Percentiles rank a stretch among this genome's conserved stretches.
phyloP scores from a whole-genome alignment of 2,797 vertebrate species.

The Poliocrania exsul region DNA sequence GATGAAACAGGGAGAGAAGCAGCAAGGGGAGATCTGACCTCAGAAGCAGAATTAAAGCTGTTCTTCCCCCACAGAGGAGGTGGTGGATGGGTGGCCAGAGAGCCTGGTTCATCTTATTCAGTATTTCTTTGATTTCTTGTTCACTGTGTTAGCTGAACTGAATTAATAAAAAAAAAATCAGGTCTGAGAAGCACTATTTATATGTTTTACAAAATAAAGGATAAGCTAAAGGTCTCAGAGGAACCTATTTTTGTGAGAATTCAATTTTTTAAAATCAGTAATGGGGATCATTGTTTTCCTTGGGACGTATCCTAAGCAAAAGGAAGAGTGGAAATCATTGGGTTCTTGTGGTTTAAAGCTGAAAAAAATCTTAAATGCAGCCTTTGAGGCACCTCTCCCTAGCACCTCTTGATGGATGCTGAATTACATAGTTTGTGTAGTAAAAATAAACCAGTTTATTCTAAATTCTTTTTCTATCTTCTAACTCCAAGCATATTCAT shows the following conservation, averaged over 20 bases:
- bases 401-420: neutral
- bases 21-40: neutral
- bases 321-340: neutral
- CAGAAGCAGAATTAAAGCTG: neutral
- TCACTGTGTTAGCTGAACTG: neutral
- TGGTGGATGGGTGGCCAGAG: neutral
- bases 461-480: neutral
- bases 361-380: neutral
- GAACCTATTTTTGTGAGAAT: constrained; percentile 12
- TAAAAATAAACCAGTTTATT: neutral
- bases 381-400: neutral
- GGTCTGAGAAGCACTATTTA: neutral
- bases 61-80: neutral
- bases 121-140: neutral
- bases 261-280: neutral
- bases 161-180: neutral
- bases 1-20: neutral
- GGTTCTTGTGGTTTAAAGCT: neutral
- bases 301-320: neutral
- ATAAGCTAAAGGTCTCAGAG: neutral
- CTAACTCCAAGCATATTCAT: neutral
- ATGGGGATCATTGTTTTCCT: neutral
- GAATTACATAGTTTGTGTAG: neutral
- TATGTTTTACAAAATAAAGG: neutral
- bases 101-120: neutral